phyloP scores from a whole-genome alignment of 2,113 vertebrate species.

The Euleptes europaea region DNA sequence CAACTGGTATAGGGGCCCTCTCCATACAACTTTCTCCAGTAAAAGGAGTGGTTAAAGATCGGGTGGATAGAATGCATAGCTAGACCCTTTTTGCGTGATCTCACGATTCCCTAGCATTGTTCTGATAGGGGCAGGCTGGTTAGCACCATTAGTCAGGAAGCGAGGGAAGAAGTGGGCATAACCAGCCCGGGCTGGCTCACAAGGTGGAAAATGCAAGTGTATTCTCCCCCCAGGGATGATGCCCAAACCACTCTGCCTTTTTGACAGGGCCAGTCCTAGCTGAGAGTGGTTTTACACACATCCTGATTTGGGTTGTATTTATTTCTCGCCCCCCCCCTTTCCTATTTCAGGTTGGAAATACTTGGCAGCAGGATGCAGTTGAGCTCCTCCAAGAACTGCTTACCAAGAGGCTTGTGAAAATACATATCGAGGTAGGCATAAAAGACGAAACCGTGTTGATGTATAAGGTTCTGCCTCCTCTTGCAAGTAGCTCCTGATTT shows the following conservation, averaged over 20 bases:
- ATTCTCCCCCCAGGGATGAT: neutral
- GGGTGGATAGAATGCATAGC: neutral
- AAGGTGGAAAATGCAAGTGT: neutral
- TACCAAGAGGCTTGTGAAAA: slow-evolving; percentile 79
- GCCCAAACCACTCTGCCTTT: neutral
- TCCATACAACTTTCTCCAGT: neutral
- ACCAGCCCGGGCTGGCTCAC: neutral
- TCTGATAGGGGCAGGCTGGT: too few relatives aligned
- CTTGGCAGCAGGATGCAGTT: slow-evolving; percentile 87
- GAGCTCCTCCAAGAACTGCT: slow-evolving; percentile 83
- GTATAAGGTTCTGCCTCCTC: neutral
- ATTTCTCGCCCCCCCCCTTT: neutral
- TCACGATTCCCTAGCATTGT: neutral
- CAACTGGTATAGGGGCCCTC: neutral
- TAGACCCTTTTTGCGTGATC: too few relatives aligned
- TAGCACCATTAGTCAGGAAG: neutral
- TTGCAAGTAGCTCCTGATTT: neutral
- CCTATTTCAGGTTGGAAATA: slow-evolving; percentile 77
- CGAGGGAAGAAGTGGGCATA: neutral
- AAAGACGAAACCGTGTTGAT: neutral
- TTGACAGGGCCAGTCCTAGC: too few relatives aligned
- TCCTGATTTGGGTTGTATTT: neutral
- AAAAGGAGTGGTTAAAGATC: neutral
- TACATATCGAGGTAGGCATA: slow-evolving; percentile 82
- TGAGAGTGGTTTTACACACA: neutral